Base-by-base conservation (phyloP, 2,797 vertebrate species). In the Sus cebifrons region DNA sequence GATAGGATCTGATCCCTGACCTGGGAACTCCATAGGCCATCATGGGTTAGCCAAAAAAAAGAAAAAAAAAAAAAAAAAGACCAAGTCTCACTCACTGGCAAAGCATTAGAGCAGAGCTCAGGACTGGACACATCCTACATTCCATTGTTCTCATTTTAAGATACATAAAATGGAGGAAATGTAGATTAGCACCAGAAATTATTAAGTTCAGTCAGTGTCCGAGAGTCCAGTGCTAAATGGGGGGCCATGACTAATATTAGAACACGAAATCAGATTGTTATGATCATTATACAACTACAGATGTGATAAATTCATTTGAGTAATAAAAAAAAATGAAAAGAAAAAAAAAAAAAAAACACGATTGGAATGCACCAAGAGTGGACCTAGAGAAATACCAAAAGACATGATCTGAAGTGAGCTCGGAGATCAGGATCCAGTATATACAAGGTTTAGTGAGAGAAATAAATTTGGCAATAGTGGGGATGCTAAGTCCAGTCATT, bases 111-210 rank as follows among this genome's bases (percentile, higher is more conserved):
- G 60, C 71, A 84, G 52, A 91, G 16, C 58, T 68, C 71, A 84
- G 60, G 65, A 40, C 29, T 79, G 29, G 40, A 64, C 23, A 23
- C 14, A 25, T 60, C 20, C 54, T 78, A 17, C 32, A 58, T 88
- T 91, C 40, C 81, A 9, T 90, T 73, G 81, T 79, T 75, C 54
- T 84, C 20, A 25, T 49, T 93, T 49, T 78, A 40, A 87, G 83
- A 62, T 70, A 52, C 14, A 2, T 89, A 82, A 65, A 89, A 65
- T 71, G 56, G 29, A 89, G 29, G 18, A 90, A 83, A 79, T 84
- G 29, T 36, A 40, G 40, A 20, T 90, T 84, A 64, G 77, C 73
- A 49, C 52, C 65, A 79, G 65, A 90, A 94, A 82, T 77, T 32
- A 93, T 1, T 52, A 84, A 40, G n/a, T 86, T 74, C 52, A 64